Base-by-base conservation (phyloP, 2,888 invertebrate genomes). In the Dioctria linearis region DNA sequence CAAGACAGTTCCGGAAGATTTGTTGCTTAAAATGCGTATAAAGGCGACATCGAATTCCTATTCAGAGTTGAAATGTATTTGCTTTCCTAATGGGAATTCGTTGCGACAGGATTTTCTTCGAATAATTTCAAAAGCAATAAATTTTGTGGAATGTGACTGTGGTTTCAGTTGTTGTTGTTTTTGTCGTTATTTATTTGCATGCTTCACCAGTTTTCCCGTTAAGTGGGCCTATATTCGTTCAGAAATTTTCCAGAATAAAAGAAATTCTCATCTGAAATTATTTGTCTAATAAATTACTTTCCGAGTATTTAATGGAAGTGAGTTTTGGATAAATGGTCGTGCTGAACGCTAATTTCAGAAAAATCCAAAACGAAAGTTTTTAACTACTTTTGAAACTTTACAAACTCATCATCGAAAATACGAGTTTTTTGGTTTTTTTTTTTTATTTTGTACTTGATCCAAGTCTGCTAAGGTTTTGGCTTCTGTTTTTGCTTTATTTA, bases 11-110 rank as follows among this genome's bases (percentile, higher is more conserved):
- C 61, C 57, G 76, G 25, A 46, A 49, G 63, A 61, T 76, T 76
- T 49, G 76, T 63, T 63, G 76, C 49, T 76, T 63, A 76, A 43
- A 76, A 49, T 76, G 76, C 76, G 76, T 76, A 61, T 76, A 76
- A 76, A 63, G 37, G 46, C 46, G 2, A 2, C 25, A 46, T 59
- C 59, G 49, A 76, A 76, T 25, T 2, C 46, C 61, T 46, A 63
- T 63, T 63, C 61, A 76, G 25, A 76, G 63, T 37, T 37, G 43
- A 76, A 76, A 76, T 63, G 46, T 76, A 61, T 76, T 76, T 43
- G 61, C n/a, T 40, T 39, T 9, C 8, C 42, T 61, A 75, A 75
- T 76, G 61, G 61, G 63, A 63, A 63, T 76, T 76, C 76, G 49
- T 63, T 76, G 76, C 76, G 63, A 63, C 25, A 25, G 25, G 2